Evolutionary conservation across 2,113 vertebrate species (phyloP).

Genomic region (Myotis lucifugus): DNA sequence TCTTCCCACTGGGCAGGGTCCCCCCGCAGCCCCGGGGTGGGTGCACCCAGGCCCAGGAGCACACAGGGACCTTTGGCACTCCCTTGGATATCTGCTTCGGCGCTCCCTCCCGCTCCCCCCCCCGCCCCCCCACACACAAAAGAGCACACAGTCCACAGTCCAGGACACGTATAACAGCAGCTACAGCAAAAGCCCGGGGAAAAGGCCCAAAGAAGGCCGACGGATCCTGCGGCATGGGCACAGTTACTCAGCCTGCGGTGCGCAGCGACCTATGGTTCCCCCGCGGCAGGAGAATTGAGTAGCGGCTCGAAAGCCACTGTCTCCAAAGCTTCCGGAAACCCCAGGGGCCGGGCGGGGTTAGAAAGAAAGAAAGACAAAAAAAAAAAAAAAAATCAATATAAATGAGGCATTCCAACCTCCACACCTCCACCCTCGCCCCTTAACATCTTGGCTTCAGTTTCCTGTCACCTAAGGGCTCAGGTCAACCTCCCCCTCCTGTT

Average conservation of each 20-base stretch:
- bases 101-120: background rate
- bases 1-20: background rate
- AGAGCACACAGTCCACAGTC: no score
- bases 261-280: rapidly evolving
- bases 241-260: rapidly evolving
- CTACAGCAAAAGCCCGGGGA: background rate
- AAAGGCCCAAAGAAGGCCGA: rapidly evolving
- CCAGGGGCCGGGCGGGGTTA: background rate
- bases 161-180: rapidly evolving
- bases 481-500: background rate
- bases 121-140: rapidly evolving
- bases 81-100: background rate
- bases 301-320: background rate
- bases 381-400: background rate
- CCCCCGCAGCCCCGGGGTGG: background rate
- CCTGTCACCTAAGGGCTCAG: background rate
- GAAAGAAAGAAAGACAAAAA: background rate
- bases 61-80: rapidly evolving
- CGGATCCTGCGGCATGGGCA: rapidly evolving
- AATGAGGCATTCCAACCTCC: background rate
- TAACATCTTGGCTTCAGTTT: no score
- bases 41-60: background rate
- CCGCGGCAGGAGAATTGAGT: rapidly evolving
- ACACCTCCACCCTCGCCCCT: background rate
- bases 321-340: background rate